phyloP scores from a whole-genome alignment of 2,797 vertebrate genomes.

The Leptodactylus fallax region DNA sequence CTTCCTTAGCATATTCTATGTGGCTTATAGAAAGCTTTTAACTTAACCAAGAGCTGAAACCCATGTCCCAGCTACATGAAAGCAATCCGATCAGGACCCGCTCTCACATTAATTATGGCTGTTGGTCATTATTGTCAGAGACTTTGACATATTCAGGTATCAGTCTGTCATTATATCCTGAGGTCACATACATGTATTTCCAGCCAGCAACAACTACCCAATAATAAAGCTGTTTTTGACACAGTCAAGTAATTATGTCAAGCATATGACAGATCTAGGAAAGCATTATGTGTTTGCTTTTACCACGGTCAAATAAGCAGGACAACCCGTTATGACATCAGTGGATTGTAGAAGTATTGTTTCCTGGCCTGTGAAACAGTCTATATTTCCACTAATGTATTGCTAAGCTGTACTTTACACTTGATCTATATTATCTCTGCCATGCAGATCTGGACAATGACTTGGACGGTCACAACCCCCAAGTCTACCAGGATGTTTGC shows the following conservation, averaged over 20 bases:
- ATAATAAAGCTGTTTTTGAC: conserved; percentile 37
- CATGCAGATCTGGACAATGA: not conserved
- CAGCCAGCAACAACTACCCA: not conserved
- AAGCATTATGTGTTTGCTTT: conserved; percentile 56
- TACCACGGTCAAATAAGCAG: conserved; percentile 47
- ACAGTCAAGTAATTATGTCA: conserved; percentile 47
- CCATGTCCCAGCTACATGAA: not conserved
- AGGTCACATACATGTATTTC: conserved; percentile 13
- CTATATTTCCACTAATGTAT: conserved; percentile 41
- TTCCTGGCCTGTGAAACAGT: conserved; percentile 41
- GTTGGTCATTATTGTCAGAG: not conserved
- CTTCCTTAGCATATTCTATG: not conserved
- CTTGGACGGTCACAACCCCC: not conserved
- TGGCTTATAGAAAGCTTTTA: not conserved
- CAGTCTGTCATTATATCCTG: conserved; percentile 21
- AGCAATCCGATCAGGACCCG: not conserved
- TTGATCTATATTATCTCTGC: conserved; percentile 13
- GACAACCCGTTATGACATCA: conserved; percentile 56
- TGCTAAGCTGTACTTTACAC: conserved; percentile 36
- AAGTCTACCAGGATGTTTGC: not conserved
- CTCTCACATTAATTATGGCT: conserved; percentile 38
- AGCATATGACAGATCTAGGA: conserved; percentile 43
- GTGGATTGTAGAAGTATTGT: conserved; percentile 40
- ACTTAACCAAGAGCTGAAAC: not conserved
- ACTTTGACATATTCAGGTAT: conserved; percentile 8